Evolutionary conservation across 2,113 vertebrate species (phyloP).

Genomic region (Talpa occidentalis): DNA sequence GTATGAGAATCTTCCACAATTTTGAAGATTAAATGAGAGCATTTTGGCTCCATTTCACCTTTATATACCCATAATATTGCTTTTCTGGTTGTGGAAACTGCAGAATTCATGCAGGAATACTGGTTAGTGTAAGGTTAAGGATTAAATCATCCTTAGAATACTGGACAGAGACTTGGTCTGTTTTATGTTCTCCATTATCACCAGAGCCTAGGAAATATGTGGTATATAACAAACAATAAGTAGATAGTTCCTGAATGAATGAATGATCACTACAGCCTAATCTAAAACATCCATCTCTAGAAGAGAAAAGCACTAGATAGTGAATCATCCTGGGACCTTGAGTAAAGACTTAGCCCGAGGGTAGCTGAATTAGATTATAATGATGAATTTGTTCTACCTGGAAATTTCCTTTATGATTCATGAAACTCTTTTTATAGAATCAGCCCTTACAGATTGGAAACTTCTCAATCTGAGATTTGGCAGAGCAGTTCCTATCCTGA

Average conservation of each 20-base stretch:
- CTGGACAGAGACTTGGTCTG: neutral
- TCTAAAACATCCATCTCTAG: neutral
- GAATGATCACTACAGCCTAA: neutral
- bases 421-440: neutral
- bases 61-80: neutral
- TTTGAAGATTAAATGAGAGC: neutral
- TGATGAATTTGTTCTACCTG: neutral
- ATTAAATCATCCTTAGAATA: neutral
- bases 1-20: neutral
- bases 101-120: slow-evolving; percentile 2
- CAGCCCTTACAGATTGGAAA: neutral
- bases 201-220: neutral
- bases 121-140: neutral
- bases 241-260: neutral
- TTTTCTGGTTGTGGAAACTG: neutral
- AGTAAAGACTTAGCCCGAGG: neutral
- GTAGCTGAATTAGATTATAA: neutral
- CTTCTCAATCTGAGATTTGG: neutral
- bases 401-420: slow-evolving; percentile 23
- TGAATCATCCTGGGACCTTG: neutral
- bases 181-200: slow-evolving; percentile 23
- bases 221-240: neutral
- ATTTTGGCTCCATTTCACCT: neutral
- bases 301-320: neutral
- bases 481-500: neutral